Evolutionary conservation across 2,888 invertebrate species (phyloP).

Genomic region (Acanthosepion lycidas): DNA sequence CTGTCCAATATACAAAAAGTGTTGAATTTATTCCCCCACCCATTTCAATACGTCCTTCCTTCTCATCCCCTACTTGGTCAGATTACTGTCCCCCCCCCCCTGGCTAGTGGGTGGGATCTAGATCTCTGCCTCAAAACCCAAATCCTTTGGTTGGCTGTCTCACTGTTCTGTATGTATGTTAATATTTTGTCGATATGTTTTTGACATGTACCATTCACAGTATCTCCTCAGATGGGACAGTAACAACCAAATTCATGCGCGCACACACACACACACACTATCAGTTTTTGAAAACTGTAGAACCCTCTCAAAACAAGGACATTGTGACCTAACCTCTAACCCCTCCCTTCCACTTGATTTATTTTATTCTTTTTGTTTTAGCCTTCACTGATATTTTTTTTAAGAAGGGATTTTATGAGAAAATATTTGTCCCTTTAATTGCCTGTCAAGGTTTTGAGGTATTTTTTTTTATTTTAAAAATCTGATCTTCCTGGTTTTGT

Average conservation of each 20-base stretch:
- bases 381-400: not conserved
- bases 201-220: not conserved
- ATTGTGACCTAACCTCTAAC: not conserved
- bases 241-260: not conserved
- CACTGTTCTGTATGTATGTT: not conserved
- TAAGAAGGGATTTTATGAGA: too few species aligned
- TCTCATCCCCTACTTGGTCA: not conserved
- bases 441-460: too few species aligned
- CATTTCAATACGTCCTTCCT: not conserved
- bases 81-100: not conserved
- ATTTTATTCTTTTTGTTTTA: not conserved
- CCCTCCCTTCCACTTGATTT: not conserved
- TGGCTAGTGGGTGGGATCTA: not conserved
- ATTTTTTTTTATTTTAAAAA: too few species aligned
- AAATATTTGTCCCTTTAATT: too few species aligned
- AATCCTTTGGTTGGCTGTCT: not conserved
- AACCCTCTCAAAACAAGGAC: not conserved
- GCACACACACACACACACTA: not conserved
- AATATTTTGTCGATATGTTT: not conserved
- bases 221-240: not conserved
- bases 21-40: not conserved
- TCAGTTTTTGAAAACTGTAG: not conserved
- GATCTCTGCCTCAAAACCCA: not conserved
- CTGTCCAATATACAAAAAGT: too few species aligned
- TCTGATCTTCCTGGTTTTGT: too few species aligned